Evolutionary conservation across 2,888 invertebrate genomes (phyloP).

Genomic region (Rhagonycha lutea): DNA sequence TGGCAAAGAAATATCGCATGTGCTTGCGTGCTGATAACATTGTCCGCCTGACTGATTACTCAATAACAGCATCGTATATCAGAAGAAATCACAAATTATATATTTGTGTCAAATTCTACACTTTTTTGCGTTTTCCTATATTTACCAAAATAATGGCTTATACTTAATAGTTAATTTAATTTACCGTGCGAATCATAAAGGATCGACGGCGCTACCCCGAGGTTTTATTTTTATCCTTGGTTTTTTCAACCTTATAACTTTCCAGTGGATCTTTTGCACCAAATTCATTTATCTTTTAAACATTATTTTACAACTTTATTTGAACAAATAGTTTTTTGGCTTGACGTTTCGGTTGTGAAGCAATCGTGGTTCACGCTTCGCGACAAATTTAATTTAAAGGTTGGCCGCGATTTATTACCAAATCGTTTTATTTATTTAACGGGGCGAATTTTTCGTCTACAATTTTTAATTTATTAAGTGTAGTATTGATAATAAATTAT

Average conservation of each 20-base stretch:
- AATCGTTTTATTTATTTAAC: too few relatives aligned
- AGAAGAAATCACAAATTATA: slow-evolving; percentile 17
- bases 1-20: slow-evolving; percentile 27
- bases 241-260: not conserved
- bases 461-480: not conserved
- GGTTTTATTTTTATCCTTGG: not conserved
- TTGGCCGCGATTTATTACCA: too few relatives aligned
- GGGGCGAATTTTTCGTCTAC: too few relatives aligned
- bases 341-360: not conserved
- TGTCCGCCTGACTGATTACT: slow-evolving; percentile 27
- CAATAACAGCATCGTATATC: slow-evolving; percentile 21
- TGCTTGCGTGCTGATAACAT: slow-evolving; percentile 27
- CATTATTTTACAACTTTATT: not conserved
- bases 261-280: not conserved
- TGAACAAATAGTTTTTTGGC: not conserved
- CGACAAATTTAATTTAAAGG: too few relatives aligned
- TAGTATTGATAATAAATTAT: not conserved
- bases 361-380: not conserved
- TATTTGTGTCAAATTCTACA: slow-evolving; percentile 5
- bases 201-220: not conserved
- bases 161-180: not conserved
- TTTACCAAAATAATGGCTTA: not conserved
- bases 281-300: not conserved
- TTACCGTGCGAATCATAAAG: not conserved
- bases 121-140: not conserved